Conservation (phyloP, 2,113 vertebrate species). For the Aix galericulata region DNA sequence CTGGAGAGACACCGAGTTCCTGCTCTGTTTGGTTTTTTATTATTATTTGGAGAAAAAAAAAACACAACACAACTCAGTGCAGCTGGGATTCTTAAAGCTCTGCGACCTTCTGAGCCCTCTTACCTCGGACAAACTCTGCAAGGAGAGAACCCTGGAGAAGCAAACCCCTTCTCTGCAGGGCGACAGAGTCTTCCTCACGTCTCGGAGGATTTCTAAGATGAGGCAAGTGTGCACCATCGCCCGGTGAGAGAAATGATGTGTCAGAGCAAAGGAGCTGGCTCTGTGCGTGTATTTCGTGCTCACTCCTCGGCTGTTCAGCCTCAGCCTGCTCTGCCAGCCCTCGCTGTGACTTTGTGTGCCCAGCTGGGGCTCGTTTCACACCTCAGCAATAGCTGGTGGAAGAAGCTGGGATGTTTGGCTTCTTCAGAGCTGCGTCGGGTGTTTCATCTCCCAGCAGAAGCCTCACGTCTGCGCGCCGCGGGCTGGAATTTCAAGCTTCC, state of each 20-base stretch:
- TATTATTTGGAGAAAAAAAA: slow-evolving; percentile 31
- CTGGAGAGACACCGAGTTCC: slow-evolving; percentile 37
- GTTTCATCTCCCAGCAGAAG: background rate
- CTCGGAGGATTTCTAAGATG: rapidly evolving
- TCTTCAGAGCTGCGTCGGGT: background rate
- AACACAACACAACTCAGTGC: background rate
- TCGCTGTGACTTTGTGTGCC: background rate
- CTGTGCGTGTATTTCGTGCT: background rate
- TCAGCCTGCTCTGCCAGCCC: background rate
- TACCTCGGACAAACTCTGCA: background rate
- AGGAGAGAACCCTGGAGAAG: background rate
- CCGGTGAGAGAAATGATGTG: background rate
- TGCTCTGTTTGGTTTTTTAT: slow-evolving; percentile 38
- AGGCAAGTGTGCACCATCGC: background rate
- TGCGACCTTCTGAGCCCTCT: background rate
- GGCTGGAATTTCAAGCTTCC: background rate
- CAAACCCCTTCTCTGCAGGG: background rate
- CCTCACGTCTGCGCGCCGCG: background rate
- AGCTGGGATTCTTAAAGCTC: slow-evolving; percentile 2
- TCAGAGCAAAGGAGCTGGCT: background rate
- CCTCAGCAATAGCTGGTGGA: background rate
- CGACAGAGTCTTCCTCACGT: background rate
- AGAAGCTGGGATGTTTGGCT: background rate
- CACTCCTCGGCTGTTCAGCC: background rate
- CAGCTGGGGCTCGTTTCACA: background rate